These are phyloP conservation scores for Drosophila colorata DNA, from an alignment of 2,888 invertebrate species.

Conservation along the genomic window DNA sequence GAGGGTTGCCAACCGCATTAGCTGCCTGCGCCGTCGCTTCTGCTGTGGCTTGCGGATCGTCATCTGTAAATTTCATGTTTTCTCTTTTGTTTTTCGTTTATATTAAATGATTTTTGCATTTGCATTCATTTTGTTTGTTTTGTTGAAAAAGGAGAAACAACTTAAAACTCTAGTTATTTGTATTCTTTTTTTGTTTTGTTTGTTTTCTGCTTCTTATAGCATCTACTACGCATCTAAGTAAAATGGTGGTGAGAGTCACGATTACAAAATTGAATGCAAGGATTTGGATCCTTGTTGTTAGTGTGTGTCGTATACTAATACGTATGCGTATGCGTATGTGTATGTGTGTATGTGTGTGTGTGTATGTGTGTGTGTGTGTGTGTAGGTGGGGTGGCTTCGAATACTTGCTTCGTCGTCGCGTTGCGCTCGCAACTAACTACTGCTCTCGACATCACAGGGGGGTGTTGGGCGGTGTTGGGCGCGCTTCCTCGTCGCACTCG, in stretches of 20 bases:
- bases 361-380: constrained; percentile 54
- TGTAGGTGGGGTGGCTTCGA: constrained; percentile 82
- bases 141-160: constrained; percentile 77
- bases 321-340: constrained; percentile 41
- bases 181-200: constrained; percentile 22
- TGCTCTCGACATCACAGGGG: constrained; percentile 77
- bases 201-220: constrained; percentile 55
- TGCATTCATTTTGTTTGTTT: constrained; percentile 46
- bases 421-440: constrained; percentile 73
- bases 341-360: constrained; percentile 31
- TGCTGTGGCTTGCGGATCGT: constrained; percentile 50
- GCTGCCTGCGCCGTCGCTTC: not conserved
- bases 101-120: constrained; percentile 42
- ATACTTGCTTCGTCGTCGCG: constrained; percentile 80
- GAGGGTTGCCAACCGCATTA: constrained; percentile 9
- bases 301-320: constrained; percentile 54
- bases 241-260: constrained; percentile 81
- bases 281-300: constrained; percentile 37
- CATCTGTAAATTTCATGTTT: constrained; percentile 79
- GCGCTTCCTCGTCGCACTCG: constrained; percentile 49
- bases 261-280: constrained; percentile 66
- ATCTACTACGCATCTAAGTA: constrained; percentile 79
- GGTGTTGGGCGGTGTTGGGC: constrained; percentile 71
- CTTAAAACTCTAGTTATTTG: constrained; percentile 75
- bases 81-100: constrained; percentile 42